Base-by-base conservation (phyloP, 2,797 vertebrate genomes). In the Coregonus sp. region DNA sequence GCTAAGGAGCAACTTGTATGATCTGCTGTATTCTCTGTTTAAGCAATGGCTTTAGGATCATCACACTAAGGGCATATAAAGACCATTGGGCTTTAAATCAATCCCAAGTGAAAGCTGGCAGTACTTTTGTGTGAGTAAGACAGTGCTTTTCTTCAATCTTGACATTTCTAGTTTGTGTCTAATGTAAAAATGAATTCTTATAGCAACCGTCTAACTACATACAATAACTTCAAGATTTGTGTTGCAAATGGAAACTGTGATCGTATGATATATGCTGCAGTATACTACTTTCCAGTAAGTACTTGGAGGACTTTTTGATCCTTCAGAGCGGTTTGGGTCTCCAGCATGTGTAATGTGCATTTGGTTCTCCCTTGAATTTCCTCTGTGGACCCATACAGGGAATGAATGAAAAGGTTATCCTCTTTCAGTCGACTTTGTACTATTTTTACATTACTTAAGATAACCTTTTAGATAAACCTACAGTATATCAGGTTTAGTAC, bases 51-150 rank as follows among this genome's bases (percentile, higher is more conserved):
- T 71, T 50, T n/a, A 31, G 52, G 71, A 72, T 72, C 52, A 18
- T 33, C 71, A 56, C 71, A n/a, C 29, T 72, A 18, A 18, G 31
- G 71, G 71, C 71, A 33, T 72, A n/a, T 72, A 72, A 72, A 72
- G 70, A 72, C 68, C 31, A 51, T 18, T 3, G 37, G 70, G 69
- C 50, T 51, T 52, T 12, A 33, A 70, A 63, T 70, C 71, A 56
- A 70, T 59, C 74, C 52, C 20, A 18, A 75, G 51, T 68, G 73
- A 75, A 67, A 81, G 51, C 29, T 69, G 29, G 14, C 71, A 33
- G 71, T 31, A 59, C 80, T 77, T 81, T 47, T 75, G 70, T 59
- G 76, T 75, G 74, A 78, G 80, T 81, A 75, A 78, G 73, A 75
- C 61, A 31, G 54, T 47, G n/a, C 37, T 71, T 66, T 72, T 72